Base-by-base conservation (phyloP, 2,888 invertebrate species). In the Agrotis exclamationis region DNA sequence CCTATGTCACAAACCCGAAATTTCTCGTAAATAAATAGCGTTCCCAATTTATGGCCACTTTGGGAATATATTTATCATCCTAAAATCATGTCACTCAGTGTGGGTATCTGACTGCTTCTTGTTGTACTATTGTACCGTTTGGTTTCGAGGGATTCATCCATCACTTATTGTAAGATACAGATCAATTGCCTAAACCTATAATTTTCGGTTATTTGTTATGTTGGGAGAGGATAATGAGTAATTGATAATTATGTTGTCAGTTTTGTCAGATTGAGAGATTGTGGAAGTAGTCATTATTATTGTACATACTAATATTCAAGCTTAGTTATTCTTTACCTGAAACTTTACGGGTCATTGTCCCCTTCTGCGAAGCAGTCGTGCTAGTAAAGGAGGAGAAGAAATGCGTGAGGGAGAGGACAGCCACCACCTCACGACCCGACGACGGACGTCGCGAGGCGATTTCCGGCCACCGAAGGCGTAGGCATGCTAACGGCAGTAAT, bases 51-150 rank as follows among this genome's bases (percentile, higher is more conserved):
- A 84, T 77, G 28, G 22, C 45, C 54, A 20, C 58, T 50, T 28
- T 56, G 79, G 83, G 85, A 70, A 64, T 58, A 67, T 63, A 77
- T 74, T 56, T 65, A 75, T 83, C 84, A 70, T 63, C 18, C 20
- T 63, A 63, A 50, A 80, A 73, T 75, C 63, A 50, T 76, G 85
- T 85, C 85, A 74, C 50, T 85, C 80, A 74, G 9, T 48, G 24
- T 57, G 18, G 68, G 48, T 70, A 39, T 59, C 56, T 50, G 58
- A 48, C 28, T 65, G 39, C 47, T 13, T 68, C 44, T 67, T 60
- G 56, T 47, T 47, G 9, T 72, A 70, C 64, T 82, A 73, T 60
- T 39, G 50, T 48, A 28, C 13, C 58, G 22, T 13, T 20, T 1
- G 3, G 48, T 16, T 18, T 18, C 50, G 0, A 47, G 82, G 85